These are phyloP conservation scores for Hypena proboscidalis DNA, from an alignment of 2,888 invertebrate species.

Conservation along the genomic window DNA sequence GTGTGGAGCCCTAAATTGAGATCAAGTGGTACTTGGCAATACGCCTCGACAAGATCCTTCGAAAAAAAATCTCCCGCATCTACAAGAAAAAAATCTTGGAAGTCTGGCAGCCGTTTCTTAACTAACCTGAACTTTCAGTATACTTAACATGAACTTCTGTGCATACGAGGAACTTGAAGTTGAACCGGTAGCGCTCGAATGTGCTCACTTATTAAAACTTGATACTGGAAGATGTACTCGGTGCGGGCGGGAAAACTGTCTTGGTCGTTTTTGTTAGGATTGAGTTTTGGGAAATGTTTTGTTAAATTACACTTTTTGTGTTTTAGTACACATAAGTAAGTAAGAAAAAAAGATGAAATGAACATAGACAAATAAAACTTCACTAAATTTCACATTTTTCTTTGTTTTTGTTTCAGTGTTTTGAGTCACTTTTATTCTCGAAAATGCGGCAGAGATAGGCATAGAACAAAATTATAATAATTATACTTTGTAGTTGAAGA, in stretches of 20 bases:
- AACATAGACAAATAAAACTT: no score
- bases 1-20: background rate
- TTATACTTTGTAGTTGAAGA: no score
- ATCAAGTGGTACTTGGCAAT: no score
- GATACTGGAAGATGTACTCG: conserved; percentile 5
- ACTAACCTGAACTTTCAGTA: conserved; percentile 29
- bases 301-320: no score
- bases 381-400: no score
- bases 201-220: conserved; percentile 42
- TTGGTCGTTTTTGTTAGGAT: background rate
- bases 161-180: conserved; percentile 23
- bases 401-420: background rate
- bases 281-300: no score
- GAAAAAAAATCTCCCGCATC: background rate
- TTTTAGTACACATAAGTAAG: no score
- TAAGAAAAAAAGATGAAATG: no score
- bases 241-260: background rate
- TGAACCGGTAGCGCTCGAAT: conserved; percentile 12
- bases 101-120: conserved; percentile 6
- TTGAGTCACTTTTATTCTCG: no score
- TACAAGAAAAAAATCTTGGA: conserved; percentile 1
- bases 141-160: conserved; percentile 27
- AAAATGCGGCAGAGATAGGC: no score
- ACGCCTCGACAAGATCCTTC: background rate
- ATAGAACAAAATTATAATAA: no score